phyloP scores from a whole-genome alignment of 2,888 invertebrate genomes.

The Nineta flava region DNA sequence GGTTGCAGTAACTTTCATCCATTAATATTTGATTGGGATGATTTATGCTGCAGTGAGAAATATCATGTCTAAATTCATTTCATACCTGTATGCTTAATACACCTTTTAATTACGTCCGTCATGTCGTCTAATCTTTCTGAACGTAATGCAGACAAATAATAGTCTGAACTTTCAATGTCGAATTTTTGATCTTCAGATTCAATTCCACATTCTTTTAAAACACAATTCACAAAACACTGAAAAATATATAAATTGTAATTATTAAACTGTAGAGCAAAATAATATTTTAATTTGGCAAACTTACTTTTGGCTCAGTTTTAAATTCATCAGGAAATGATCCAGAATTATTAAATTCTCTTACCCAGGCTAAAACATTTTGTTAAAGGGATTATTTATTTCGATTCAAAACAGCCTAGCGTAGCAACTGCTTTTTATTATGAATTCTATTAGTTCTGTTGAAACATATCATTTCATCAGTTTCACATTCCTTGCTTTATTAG shows the following conservation, averaged over 20 bases:
- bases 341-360: slow-evolving; percentile 2
- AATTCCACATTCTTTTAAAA: background rate
- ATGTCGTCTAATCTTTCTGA: background rate
- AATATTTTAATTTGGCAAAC: background rate
- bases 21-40: no score
- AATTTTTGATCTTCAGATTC: background rate
- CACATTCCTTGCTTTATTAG: no score
- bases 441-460: no score
- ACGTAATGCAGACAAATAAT: background rate
- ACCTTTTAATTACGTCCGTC: background rate
- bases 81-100: background rate
- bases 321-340: slow-evolving; percentile 3
- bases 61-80: no score
- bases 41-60: no score
- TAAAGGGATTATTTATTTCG: background rate
- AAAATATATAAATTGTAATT: background rate
- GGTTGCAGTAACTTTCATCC: no score
- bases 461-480: no score
- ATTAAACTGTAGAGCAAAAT: background rate
- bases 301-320: background rate
- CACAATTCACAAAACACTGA: slow-evolving; percentile 3
- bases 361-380: background rate
- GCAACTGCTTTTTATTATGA: no score
- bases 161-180: background rate
- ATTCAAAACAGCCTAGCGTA: no score